A percentile compares a stretch with the other conserved stretches of the same genome.
Evolutionary conservation across 2,888 invertebrate species (phyloP).

Genomic region (Thecocarcelia acutangulata): DNA sequence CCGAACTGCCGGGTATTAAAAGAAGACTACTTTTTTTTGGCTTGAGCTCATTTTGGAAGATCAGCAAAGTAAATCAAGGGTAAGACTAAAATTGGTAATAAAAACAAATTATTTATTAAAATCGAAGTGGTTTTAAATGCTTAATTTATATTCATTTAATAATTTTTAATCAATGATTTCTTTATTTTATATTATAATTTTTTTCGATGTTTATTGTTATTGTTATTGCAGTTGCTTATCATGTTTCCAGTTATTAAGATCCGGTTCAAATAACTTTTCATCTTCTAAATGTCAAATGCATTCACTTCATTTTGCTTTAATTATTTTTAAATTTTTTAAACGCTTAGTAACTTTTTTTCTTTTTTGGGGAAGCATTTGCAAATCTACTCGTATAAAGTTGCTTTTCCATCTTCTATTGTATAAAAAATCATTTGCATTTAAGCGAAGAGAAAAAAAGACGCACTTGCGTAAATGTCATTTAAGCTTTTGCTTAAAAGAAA

Average conservation of each 20-base stretch:
- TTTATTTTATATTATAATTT: not conserved
- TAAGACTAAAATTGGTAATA: too few species aligned
- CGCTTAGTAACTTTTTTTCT: not conserved
- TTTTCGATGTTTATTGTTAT: conserved; percentile 7
- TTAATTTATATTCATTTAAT: not conserved
- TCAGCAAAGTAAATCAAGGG: not conserved
- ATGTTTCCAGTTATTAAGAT: conserved; percentile 59
- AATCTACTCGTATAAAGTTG: too few species aligned
- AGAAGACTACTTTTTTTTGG: too few species aligned
- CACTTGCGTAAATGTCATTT: conserved; percentile 66
- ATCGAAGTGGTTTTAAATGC: not conserved
- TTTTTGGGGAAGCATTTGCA: not conserved
- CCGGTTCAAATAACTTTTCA: conserved; percentile 63
- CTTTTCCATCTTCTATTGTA: not conserved
- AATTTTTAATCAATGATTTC: not conserved
- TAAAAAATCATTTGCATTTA: conserved; percentile 36
- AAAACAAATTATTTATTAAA: not conserved
- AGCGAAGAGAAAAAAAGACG: conserved; percentile 31
- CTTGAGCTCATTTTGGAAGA: too few species aligned
- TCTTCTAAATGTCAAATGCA: conserved; percentile 66
- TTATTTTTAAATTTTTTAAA: conserved; percentile 41
- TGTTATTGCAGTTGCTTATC: conserved; percentile 8
- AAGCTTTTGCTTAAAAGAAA: not conserved
- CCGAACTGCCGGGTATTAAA: too few species aligned
- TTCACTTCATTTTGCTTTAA: conserved; percentile 38